Conservation (phyloP, 2,113 vertebrate species). For the Girardinichthys multiradiatus region DNA sequence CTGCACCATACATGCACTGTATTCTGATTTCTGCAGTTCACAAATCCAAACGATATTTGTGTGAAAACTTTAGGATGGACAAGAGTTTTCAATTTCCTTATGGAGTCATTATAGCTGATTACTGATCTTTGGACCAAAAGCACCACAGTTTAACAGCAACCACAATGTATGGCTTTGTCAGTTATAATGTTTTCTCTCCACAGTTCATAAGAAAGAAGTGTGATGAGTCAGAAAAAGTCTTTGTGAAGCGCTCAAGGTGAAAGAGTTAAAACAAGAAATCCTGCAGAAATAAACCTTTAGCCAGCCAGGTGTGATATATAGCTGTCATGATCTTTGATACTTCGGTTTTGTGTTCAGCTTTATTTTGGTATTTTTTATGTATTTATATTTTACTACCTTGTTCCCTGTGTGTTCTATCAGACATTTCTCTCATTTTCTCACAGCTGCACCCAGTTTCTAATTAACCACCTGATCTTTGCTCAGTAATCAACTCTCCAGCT, state of each 20-base stretch:
- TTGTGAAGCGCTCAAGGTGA: not conserved
- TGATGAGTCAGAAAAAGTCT: not conserved
- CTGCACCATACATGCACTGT: not conserved
- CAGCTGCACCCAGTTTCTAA: too few relatives aligned
- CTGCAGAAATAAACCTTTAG: too few relatives aligned
- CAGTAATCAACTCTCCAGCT: too few relatives aligned
- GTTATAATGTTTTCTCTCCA: not conserved
- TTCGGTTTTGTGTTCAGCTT: too few relatives aligned
- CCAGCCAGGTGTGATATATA: too few relatives aligned
- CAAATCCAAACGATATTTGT: not conserved
- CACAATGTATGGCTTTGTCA: slow-evolving; percentile 1
- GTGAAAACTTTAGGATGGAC: not conserved
- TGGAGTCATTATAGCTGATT: not conserved
- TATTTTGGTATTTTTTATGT: too few relatives aligned
- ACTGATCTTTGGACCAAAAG: not conserved
- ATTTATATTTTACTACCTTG: too few relatives aligned
- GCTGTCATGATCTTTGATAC: too few relatives aligned
- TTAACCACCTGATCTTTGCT: too few relatives aligned
- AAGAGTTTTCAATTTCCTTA: not conserved
- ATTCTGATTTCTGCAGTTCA: not conserved
- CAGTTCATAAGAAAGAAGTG: not conserved
- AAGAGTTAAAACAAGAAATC: not conserved
- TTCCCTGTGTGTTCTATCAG: too few relatives aligned
- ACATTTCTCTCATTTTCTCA: too few relatives aligned
- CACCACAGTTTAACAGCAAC: not conserved